A percentile compares a stretch with the other conserved stretches of the same genome.
Evolutionary conservation across 2,113 vertebrate genomes (phyloP).

Genomic region (Eupsittula cactorum): DNA sequence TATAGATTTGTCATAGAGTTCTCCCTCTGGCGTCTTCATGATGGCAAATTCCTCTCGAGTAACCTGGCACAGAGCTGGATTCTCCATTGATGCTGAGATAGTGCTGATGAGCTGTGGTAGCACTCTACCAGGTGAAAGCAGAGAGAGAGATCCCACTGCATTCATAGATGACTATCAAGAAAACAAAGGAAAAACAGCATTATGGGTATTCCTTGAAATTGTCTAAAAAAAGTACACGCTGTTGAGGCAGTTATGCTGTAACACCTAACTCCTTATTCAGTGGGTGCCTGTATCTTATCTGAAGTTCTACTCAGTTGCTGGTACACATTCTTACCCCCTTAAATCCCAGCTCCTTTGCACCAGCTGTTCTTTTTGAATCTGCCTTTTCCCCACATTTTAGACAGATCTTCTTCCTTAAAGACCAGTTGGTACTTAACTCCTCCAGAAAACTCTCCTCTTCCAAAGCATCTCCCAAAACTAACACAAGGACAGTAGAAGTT

Average conservation of each 20-base stretch:
- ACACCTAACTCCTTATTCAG: neutral
- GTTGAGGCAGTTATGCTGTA: neutral
- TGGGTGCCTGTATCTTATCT: neutral
- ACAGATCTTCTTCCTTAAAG: neutral
- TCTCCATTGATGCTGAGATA: slow-evolving; percentile 81
- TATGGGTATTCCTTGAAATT: neutral
- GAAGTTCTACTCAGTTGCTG: neutral
- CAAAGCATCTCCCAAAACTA: neutral
- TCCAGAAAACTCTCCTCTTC: neutral
- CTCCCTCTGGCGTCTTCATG: slow-evolving; percentile 89
- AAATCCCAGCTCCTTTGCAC: neutral
- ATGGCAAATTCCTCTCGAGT: slow-evolving; percentile 91
- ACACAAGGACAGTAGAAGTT: neutral
- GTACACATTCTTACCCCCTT: neutral
- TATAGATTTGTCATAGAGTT: slow-evolving; percentile 92
- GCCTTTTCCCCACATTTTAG: neutral
- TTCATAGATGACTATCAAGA: slow-evolving; percentile 83
- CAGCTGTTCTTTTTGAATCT: neutral
- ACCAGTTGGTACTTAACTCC: neutral
- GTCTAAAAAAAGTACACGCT: neutral
- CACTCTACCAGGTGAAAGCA: slow-evolving; percentile 85
- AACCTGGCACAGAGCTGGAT: slow-evolving; percentile 83
- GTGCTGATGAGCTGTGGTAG: slow-evolving; percentile 85
- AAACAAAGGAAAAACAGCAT: slow-evolving; percentile 62
- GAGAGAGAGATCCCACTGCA: slow-evolving; percentile 85